phyloP scores from a whole-genome alignment of 2,113 vertebrate species.

The Archocentrus centrarchus region DNA sequence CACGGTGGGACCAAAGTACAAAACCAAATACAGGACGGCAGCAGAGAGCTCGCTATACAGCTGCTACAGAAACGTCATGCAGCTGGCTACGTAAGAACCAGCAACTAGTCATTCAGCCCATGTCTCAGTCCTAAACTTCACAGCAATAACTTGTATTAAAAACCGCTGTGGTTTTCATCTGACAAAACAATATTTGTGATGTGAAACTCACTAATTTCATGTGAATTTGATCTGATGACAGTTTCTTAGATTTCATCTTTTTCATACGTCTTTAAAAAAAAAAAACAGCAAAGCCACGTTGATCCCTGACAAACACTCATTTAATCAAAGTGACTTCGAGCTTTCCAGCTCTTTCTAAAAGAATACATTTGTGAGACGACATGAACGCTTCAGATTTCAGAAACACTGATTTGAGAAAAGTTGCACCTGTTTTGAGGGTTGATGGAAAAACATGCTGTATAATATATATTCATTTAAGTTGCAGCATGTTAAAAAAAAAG shows the following conservation, averaged over 20 bases:
- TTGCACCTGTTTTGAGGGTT: background rate
- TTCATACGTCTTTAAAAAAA: too few species aligned
- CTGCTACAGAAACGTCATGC: constrained; percentile 95
- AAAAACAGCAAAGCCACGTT: too few species aligned
- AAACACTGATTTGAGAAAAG: background rate
- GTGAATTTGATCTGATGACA: too few species aligned
- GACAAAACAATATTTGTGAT: background rate
- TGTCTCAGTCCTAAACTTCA: background rate
- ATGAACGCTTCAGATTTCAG: background rate
- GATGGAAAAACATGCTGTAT: background rate
- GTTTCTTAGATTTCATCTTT: background rate
- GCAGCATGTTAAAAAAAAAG: background rate
- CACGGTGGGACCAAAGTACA: constrained; percentile 97
- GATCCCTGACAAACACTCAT: background rate
- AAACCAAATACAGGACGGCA: constrained; percentile 93
- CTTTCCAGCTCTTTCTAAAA: background rate
- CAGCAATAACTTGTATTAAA: background rate
- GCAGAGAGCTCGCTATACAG: constrained; percentile 95
- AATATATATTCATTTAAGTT: background rate
- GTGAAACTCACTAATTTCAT: background rate
- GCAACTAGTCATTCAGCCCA: background rate
- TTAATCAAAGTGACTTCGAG: background rate
- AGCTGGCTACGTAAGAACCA: constrained; percentile 87
- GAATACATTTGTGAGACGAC: background rate
- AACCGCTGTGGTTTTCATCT: background rate